phyloP scores from a whole-genome alignment of 2,113 vertebrate species.

The Gulo gulo region DNA sequence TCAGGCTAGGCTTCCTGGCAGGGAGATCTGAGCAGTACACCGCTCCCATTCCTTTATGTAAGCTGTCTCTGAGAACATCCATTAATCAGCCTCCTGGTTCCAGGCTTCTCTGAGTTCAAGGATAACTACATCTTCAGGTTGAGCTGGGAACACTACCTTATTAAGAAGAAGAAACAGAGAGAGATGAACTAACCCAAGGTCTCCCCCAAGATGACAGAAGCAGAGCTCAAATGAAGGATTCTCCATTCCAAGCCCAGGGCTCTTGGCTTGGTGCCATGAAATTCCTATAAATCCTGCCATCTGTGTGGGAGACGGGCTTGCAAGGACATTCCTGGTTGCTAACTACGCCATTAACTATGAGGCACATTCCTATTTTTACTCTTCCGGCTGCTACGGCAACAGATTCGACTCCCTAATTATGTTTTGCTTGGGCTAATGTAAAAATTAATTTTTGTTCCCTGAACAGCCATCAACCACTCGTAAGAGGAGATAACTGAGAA shows the following conservation, averaged over 20 bases:
- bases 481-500: neutral
- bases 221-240: neutral
- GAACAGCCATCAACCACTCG: neutral
- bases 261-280: neutral
- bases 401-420: constrained; percentile 46
- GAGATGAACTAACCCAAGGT: neutral
- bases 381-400: neutral
- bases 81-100: neutral
- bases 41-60: neutral
- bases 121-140: neutral
- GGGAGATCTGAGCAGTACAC: neutral
- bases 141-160: neutral
- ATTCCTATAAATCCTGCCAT: neutral
- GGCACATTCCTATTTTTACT: neutral
- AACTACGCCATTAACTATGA: neutral
- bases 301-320: neutral
- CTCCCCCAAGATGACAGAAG: neutral
- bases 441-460: constrained; percentile 44
- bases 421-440: constrained; percentile 46
- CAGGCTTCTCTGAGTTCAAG: neutral
- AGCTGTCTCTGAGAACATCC: neutral
- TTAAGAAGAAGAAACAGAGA: neutral
- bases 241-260: neutral
- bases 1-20: neutral
- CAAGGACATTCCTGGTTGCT: neutral